A percentile compares a stretch with the other conserved stretches of the same genome.
These are phyloP conservation scores for Sialia sialis DNA, from an alignment of 2,113 vertebrate species.

Conservation along the genomic window DNA sequence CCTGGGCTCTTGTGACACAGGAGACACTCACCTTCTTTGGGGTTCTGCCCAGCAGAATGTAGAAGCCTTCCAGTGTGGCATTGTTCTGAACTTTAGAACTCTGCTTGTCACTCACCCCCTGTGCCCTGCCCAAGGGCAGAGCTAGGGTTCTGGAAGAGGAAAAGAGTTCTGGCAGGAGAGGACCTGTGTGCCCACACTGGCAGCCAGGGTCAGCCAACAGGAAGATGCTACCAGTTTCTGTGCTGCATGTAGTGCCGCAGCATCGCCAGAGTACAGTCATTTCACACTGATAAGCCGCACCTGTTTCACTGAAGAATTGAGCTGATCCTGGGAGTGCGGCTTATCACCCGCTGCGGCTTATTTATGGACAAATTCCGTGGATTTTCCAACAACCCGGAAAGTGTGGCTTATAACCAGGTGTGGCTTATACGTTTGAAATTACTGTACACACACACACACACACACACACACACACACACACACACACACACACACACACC, in stretches of 20 bases:
- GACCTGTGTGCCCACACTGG: fast-evolving
- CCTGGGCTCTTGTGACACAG: not conserved
- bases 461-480: no score
- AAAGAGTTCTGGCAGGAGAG: not conserved
- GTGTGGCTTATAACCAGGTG: no score
- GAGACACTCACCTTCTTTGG: not conserved
- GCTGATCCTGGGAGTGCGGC: no score
- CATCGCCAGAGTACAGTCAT: not conserved
- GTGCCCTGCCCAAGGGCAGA: not conserved
- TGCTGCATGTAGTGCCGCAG: not conserved
- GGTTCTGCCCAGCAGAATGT: not conserved
- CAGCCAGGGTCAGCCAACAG: not conserved
- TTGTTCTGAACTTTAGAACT: not conserved
- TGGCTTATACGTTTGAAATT: no score
- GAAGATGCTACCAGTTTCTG: not conserved
- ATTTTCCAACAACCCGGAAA: no score
- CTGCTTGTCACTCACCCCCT: not conserved
- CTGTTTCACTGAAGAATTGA: no score
- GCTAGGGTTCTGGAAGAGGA: not conserved
- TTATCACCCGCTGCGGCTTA: no score
- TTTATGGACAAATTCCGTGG: no score
- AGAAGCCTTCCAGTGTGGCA: not conserved
- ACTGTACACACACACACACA: no score
- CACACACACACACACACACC: no score
- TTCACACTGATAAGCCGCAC: no score